Conservation (phyloP, 53 echinoderm and acorn worm genomes). For the Echinarachnius parma region DNA sequence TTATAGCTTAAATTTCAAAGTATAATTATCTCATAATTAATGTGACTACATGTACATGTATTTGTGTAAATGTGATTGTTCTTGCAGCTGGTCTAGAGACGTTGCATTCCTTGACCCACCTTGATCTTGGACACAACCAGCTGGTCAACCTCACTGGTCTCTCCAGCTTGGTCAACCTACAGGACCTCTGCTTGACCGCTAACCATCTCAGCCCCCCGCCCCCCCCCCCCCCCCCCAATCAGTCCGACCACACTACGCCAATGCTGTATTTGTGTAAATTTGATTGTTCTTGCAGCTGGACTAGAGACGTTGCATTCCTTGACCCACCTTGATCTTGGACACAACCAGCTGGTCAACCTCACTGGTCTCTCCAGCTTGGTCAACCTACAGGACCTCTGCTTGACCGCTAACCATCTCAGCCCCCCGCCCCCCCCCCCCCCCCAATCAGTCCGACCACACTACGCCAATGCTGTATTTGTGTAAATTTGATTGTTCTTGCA, state of each 20-base stretch:
- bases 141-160: slow-evolving; percentile 75
- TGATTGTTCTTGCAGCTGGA: slow-evolving; percentile 61
- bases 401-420: slow-evolving; percentile 80
- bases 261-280: too few relatives aligned
- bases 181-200: slow-evolving; percentile 62
- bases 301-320: slow-evolving; percentile 60
- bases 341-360: slow-evolving; percentile 83
- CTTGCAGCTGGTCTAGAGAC: slow-evolving; percentile 69
- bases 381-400: slow-evolving; percentile 63
- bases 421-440: too few relatives aligned
- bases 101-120: slow-evolving; percentile 58
- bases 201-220: slow-evolving; percentile 92
- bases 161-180: slow-evolving; percentile 54
- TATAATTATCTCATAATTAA: too few relatives aligned
- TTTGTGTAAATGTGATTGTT: too few relatives aligned
- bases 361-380: slow-evolving; percentile 62
- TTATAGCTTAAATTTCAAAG: too few relatives aligned
- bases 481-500: too few relatives aligned
- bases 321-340: slow-evolving; percentile 66
- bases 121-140: slow-evolving; percentile 81
- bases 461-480: too few relatives aligned
- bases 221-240: too few relatives aligned
- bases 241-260: too few relatives aligned
- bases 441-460: too few relatives aligned
- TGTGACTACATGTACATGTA: too few relatives aligned